A percentile compares a stretch with the other conserved stretches of the same genome.
These are phyloP conservation scores for Mactromeris polynyma DNA, from an alignment of 2,888 invertebrate species.

Conservation along the genomic window DNA sequence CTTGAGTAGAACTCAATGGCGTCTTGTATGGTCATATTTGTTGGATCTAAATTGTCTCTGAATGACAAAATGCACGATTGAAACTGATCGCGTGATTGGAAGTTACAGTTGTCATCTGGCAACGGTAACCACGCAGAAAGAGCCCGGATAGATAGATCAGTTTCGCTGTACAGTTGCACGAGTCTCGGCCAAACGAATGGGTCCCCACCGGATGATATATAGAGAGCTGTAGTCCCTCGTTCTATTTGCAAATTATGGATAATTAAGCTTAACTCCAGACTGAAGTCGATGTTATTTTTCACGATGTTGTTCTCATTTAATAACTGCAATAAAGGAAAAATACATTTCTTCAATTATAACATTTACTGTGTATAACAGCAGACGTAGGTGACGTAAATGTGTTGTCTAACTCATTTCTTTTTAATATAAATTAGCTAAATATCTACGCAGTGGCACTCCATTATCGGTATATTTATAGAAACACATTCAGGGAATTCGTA, in stretches of 20 bases:
- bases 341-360: background rate
- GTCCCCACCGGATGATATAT: slow-evolving; percentile 73
- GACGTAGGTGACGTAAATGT: background rate
- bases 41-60: slow-evolving; percentile 47
- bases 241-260: slow-evolving; percentile 78
- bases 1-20: slow-evolving; percentile 73
- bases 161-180: slow-evolving; percentile 28
- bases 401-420: no score
- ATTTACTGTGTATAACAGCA: background rate
- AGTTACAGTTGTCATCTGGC: background rate
- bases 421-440: background rate
- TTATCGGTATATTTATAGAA: background rate
- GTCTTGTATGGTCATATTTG: slow-evolving; percentile 47
- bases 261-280: slow-evolving; percentile 70
- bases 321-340: slow-evolving; percentile 38
- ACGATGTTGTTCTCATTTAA: slow-evolving; percentile 36
- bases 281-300: slow-evolving; percentile 65
- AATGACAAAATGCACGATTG: slow-evolving; percentile 42
- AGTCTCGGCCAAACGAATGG: slow-evolving; percentile 47
- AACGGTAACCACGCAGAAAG: slow-evolving; percentile 60
- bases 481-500: background rate
- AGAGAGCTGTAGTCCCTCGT: slow-evolving; percentile 77
- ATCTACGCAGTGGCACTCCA: background rate
- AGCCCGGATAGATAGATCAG: slow-evolving; percentile 55
- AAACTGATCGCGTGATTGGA: slow-evolving; percentile 41